A percentile compares a stretch with the other conserved stretches of the same genome.
These are phyloP conservation scores for Tiliacea aurago DNA, from an alignment of 2,888 invertebrate genomes.

Conservation along the genomic window DNA sequence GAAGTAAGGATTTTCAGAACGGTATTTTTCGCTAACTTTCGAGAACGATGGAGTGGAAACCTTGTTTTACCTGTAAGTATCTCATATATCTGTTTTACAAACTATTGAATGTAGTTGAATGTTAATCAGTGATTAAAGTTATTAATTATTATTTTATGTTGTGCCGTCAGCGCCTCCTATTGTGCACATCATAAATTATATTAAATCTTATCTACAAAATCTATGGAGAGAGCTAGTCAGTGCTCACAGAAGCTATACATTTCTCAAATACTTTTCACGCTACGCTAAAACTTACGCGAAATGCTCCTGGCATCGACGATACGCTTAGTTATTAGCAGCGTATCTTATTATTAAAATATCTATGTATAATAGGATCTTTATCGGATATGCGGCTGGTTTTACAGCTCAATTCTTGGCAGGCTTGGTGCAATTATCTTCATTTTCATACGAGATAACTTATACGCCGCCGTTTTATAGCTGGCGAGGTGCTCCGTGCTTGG, in stretches of 20 bases:
- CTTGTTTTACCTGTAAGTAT: not conserved
- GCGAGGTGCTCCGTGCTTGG: not conserved
- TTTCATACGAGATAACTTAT: slow-evolving; percentile 20
- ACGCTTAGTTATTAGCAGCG: slow-evolving; percentile 24
- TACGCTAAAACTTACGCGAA: slow-evolving; percentile 7
- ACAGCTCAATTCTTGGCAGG: slow-evolving; percentile 29
- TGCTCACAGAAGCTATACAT: slow-evolving; percentile 19
- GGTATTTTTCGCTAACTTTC: not conserved
- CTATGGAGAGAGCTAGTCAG: slow-evolving; percentile 31
- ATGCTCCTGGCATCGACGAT: not conserved
- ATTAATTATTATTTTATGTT: not conserved
- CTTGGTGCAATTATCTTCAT: slow-evolving; percentile 36
- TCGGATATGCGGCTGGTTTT: slow-evolving; percentile 25
- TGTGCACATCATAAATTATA: slow-evolving; percentile 8
- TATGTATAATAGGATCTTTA: slow-evolving; percentile 24
- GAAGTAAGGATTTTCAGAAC: not conserved
- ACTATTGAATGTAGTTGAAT: not conserved
- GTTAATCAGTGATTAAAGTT: not conserved
- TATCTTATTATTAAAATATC: slow-evolving; percentile 32
- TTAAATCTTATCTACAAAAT: not conserved
- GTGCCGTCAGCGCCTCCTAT: not conserved
- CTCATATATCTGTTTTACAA: not conserved
- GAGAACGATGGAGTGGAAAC: no score
- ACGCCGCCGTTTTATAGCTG: slow-evolving; percentile 22
- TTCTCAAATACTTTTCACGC: slow-evolving; percentile 28